Conservation (phyloP, 2,797 vertebrate genomes). For the Acanthiza pusilla region DNA sequence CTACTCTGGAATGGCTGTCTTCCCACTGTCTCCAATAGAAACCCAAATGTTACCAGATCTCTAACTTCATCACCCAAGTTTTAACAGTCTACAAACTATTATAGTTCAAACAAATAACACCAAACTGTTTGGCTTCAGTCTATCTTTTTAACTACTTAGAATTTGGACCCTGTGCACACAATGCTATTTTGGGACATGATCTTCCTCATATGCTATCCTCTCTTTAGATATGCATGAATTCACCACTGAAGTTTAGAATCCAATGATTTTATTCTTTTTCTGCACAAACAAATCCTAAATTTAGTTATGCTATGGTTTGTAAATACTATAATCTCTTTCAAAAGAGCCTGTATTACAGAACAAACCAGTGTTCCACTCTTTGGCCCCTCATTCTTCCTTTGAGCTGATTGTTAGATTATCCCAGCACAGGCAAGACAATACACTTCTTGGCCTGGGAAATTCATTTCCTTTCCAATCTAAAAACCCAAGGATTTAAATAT, state of each 20-base stretch:
- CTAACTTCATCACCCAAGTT: background rate
- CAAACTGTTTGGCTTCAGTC: background rate
- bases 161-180: background rate
- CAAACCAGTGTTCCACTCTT: background rate
- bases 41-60: background rate
- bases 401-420: background rate
- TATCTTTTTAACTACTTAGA: background rate
- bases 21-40: background rate
- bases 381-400: background rate
- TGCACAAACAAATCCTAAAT: background rate
- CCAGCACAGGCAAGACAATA: background rate
- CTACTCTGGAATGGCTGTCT: background rate
- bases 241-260: background rate
- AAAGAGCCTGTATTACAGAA: background rate
- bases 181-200: background rate
- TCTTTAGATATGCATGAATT: background rate
- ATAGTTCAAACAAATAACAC: background rate
- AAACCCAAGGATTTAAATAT: background rate
- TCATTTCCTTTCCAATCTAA: background rate
- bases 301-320: background rate
- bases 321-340: background rate
- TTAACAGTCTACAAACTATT: background rate
- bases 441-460: background rate
- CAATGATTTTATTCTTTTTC: background rate
- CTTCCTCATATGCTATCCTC: background rate